Conservation (phyloP, 2,888 invertebrate genomes). For the Helicoverpa assulta region DNA sequence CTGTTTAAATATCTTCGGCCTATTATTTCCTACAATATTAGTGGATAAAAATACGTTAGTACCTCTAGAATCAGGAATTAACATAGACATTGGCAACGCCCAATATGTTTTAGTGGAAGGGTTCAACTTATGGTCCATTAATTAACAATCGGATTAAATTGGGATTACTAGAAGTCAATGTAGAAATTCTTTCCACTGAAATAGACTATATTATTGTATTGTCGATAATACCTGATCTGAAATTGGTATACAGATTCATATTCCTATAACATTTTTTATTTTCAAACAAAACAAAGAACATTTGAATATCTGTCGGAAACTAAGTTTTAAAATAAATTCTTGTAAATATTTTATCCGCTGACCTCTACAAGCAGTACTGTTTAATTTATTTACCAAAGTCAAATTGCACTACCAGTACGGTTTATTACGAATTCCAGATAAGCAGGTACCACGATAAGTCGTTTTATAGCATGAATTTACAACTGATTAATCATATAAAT, state of each 20-base stretch:
- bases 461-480: not conserved
- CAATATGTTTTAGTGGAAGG: constrained; percentile 22
- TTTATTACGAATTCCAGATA: not conserved
- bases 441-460: not conserved
- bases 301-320: no score
- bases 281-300: no score
- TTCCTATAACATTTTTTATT: no score
- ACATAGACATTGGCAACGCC: constrained; percentile 9
- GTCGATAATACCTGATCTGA: no score
- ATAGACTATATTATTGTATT: no score
- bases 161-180: constrained; percentile 1
- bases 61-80: not conserved
- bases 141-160: constrained; percentile 26
- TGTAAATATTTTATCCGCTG: no score
- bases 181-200: constrained; percentile 6
- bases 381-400: not conserved
- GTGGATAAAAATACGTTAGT: not conserved
- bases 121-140: constrained; percentile 38
- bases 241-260: no score
- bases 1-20: not conserved
- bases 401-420: not conserved
- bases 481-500: not conserved
- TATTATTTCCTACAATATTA: not conserved
- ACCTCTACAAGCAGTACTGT: no score
- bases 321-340: no score